These are phyloP conservation scores for Taurulus bubalis DNA, from an alignment of 2,113 vertebrate species.

Conservation along the genomic window DNA sequence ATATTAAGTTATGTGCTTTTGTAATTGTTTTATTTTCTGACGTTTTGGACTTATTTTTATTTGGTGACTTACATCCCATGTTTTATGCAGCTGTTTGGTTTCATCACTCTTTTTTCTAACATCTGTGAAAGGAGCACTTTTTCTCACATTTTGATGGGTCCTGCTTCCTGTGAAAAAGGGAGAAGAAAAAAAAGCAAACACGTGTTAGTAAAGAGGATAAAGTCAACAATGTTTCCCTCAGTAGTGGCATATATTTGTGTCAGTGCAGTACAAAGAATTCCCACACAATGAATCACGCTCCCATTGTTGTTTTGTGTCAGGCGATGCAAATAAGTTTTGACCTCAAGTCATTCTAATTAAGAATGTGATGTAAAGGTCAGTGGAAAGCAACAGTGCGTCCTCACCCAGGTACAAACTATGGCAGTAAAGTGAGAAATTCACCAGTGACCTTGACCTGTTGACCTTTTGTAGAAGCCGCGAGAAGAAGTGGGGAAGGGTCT, in stretches of 20 bases:
- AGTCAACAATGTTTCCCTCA: conserved; percentile 30
- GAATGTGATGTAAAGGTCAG: conserved; percentile 54
- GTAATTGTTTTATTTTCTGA: conserved; percentile 40
- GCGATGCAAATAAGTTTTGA: conserved; percentile 49
- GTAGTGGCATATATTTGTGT: conserved; percentile 35
- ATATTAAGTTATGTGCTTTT: conserved; percentile 47
- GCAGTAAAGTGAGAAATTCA: conserved; percentile 70
- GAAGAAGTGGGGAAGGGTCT: neutral
- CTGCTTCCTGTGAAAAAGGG: conserved; percentile 17
- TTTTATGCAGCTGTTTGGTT: conserved; percentile 63
- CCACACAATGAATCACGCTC: conserved; percentile 38
- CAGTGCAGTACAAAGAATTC: conserved; percentile 42
- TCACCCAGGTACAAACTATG: conserved; percentile 70
- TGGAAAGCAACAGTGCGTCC: conserved; percentile 51
- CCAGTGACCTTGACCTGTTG: conserved; percentile 44
- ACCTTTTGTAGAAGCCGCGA: conserved; percentile 35
- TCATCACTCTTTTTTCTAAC: conserved; percentile 56
- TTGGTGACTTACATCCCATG: conserved; percentile 21
- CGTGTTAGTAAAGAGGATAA: conserved; percentile 18
- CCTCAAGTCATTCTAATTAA: conserved; percentile 49
- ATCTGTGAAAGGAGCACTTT: conserved; percentile 44
- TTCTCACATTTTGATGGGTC: conserved; percentile 55
- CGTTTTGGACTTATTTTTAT: conserved; percentile 23
- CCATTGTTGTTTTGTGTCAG: conserved; percentile 37
- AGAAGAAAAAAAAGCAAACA: neutral